phyloP scores from a whole-genome alignment of 2,113 vertebrate species.

The Larimichthys polyactis region DNA sequence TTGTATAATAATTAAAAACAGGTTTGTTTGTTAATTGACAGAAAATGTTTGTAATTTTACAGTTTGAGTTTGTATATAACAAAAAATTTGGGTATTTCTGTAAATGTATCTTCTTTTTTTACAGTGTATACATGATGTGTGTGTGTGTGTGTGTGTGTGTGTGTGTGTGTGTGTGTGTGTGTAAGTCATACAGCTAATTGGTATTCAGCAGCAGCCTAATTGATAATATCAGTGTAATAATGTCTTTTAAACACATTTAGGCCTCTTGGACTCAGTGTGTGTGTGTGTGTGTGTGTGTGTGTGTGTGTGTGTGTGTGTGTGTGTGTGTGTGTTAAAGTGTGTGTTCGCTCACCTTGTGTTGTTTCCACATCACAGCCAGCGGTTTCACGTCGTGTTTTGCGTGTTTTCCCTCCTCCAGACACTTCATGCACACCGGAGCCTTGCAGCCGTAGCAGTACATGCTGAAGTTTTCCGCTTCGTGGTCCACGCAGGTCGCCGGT shows the following conservation, averaged over 20 bases:
- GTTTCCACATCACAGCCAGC: constrained; percentile 94
- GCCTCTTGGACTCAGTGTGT: not conserved
- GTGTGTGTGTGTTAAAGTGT: not conserved
- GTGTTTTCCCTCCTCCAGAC: constrained; percentile 93
- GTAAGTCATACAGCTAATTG: too few species aligned
- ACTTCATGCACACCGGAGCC: constrained; percentile 91
- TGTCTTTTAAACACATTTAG: too few species aligned
- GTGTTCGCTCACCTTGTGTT: constrained; percentile 92
- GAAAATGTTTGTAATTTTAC: too few species aligned
- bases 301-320: too few species aligned
- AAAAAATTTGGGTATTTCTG: too few species aligned
- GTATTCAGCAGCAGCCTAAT: too few species aligned
- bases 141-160: not conserved
- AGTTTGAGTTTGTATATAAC: too few species aligned
- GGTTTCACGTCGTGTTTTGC: constrained; percentile 92
- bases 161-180: not conserved
- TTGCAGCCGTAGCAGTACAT: constrained; percentile 94
- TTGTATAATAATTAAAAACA: too few species aligned
- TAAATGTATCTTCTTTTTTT: too few species aligned
- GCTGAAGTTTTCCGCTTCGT: constrained; percentile 95
- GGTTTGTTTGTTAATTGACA: too few species aligned
- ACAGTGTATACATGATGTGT: not conserved
- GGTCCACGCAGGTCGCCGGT: constrained; percentile 90
- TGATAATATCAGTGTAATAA: too few species aligned
- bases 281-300: not conserved